Evolutionary conservation across 2,113 vertebrate genomes (phyloP), one percentile per base, ranked within the genome.

Genomic region (Mola mola): DNA sequence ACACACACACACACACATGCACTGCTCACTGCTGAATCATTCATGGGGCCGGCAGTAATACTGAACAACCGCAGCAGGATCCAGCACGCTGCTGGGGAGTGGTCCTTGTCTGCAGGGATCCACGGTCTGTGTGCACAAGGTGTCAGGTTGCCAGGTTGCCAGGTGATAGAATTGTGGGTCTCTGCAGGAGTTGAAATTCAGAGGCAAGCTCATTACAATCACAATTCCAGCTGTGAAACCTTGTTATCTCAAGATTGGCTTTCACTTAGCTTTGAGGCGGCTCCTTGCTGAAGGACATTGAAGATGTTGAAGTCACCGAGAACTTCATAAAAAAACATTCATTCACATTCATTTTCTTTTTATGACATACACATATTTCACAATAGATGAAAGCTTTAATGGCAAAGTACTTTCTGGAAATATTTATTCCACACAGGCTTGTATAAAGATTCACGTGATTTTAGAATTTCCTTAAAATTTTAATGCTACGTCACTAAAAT

Each of bases 11-110:
- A 21, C 16, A 40, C 40, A 64, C 55, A 40, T 42, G 34, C 31
- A 20, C 34, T 6, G 25, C 6, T 16, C 56, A 1, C 62, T 62
- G 42, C 71, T 82, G 62, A 85, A 79, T 85, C 70, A 84, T 77
- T 71, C 63, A 78, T 76, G 12, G 24, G 31, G 19, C 34, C 42
- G 21, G 28, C 41, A 33, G 61, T 67, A 76, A 61, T 76, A 50
- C 63, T 28, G 50, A 83, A 59, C 31, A 66, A 63, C 70, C 44
- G 4, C 79, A 75, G 63, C 63, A 60, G 65, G 70, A 50, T 55
- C 47, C 68, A 59, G 51, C 56, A 20, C 42, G 57, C 8, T 38
- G 3, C 46, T 49, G 19, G 6, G 25, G 40, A 41, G 28, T 34
- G 57, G 29, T 66, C 63, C 33, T 51, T 47, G 51, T 67, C 49